Conservation (phyloP, 2,888 invertebrate species). For the Cheilosia soror region DNA sequence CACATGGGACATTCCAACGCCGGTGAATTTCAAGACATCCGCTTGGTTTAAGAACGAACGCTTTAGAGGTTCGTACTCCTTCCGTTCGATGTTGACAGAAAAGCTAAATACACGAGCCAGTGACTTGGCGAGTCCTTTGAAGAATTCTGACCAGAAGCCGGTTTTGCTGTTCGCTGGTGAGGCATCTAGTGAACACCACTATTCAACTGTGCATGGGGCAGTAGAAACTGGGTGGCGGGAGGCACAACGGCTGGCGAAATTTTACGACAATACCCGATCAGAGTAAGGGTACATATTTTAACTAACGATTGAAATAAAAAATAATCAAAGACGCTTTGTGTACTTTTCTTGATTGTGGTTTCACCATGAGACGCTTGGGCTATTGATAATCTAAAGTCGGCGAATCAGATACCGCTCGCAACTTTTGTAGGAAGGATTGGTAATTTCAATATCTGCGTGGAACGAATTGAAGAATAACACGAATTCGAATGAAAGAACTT, state of each 20-base stretch:
- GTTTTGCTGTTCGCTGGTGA: constrained; percentile 89
- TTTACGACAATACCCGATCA: constrained; percentile 76
- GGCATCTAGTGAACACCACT: constrained; percentile 88
- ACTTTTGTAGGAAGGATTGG: too few relatives aligned
- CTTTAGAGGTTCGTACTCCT: constrained; percentile 88
- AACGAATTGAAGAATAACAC: too few relatives aligned
- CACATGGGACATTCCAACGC: constrained; percentile 81
- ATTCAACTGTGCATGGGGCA: constrained; percentile 90
- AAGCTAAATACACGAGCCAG: constrained; percentile 85
- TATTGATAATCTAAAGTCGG: too few relatives aligned
- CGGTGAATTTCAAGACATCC: constrained; percentile 84
- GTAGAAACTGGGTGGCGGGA: constrained; percentile 90
- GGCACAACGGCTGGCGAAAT: constrained; percentile 86
- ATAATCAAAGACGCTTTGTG: too few relatives aligned
- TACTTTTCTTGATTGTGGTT: too few relatives aligned
- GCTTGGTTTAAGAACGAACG: constrained; percentile 87
- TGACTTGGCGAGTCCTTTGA: constrained; percentile 84
- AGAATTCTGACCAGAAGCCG: constrained; percentile 81
- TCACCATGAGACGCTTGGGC: too few relatives aligned
- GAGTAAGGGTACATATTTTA: not conserved
- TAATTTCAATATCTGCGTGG: too few relatives aligned
- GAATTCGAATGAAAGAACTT: constrained; percentile 51
- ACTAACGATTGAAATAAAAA: too few relatives aligned
- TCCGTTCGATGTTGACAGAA: constrained; percentile 86
- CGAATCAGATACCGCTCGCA: too few relatives aligned